Evolutionary conservation across 2,113 vertebrate species (phyloP).

Genomic region (Tichodroma muraria): DNA sequence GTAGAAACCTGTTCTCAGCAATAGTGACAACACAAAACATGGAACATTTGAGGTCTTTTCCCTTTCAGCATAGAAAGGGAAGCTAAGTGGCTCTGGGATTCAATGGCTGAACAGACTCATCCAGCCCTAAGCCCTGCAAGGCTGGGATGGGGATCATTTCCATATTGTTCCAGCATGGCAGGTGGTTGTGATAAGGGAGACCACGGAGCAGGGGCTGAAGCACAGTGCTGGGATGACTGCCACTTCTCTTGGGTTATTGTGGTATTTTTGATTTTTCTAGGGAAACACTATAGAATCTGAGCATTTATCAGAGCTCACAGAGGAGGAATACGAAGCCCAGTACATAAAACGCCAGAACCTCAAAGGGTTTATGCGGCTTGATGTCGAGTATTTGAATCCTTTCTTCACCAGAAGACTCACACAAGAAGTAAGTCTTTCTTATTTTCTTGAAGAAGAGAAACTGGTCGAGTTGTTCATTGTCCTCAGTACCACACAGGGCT

Average conservation of each 20-base stretch:
- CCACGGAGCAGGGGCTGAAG: not conserved
- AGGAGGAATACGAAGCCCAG: slow-evolving; percentile 96
- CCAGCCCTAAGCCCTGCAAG: not conserved
- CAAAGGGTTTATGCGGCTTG: slow-evolving; percentile 97
- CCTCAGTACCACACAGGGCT: not conserved
- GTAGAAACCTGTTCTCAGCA: not conserved
- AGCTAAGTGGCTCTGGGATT: not conserved
- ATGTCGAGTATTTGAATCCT: slow-evolving; percentile 95
- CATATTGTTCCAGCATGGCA: not conserved
- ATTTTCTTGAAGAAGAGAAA: not conserved
- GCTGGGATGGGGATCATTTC: not conserved
- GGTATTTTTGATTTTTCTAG: slow-evolving; percentile 58
- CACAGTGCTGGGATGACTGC: not conserved
- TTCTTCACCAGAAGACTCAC: slow-evolving; percentile 96
- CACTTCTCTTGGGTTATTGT: not conserved
- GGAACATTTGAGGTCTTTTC: not conserved
- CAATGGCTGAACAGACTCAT: not conserved
- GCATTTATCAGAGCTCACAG: slow-evolving; percentile 93
- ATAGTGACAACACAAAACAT: not conserved
- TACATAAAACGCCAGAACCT: slow-evolving; percentile 92
- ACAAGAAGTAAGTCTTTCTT: slow-evolving; percentile 81
- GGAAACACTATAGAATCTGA: slow-evolving; percentile 92
- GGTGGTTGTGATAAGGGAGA: not conserved
- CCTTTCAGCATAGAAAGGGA: not conserved
- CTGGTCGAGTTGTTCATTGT: not conserved